Conservation (phyloP, 2,113 vertebrate species). For the Heptranchias perlo region DNA sequence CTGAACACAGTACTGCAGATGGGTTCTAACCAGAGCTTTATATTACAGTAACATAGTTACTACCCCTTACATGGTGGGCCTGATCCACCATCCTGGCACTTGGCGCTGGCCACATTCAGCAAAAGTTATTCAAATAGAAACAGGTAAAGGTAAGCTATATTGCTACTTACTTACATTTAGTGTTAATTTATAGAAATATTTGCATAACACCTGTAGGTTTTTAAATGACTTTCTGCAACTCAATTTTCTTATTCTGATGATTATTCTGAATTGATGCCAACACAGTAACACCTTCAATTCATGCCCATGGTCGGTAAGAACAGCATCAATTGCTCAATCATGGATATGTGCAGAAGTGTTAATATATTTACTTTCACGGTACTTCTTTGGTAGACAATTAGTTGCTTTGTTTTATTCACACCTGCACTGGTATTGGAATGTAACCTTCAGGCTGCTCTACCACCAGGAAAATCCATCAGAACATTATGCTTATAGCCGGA, state of each 20-base stretch:
- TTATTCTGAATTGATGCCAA: not conserved
- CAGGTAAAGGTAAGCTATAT: not conserved
- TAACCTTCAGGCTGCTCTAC: not conserved
- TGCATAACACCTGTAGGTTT: not conserved
- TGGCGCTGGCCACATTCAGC: not conserved
- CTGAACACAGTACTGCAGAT: too few relatives aligned
- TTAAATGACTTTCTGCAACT: not conserved
- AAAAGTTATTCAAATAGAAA: not conserved
- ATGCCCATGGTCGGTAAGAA: not conserved
- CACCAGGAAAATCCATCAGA: not conserved
- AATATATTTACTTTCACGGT: not conserved
- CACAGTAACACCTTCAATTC: not conserved
- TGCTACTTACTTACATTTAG: not conserved
- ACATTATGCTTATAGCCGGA: not conserved
- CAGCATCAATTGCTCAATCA: not conserved
- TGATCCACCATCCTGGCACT: not conserved
- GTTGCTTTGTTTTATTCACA: conserved; percentile 12
- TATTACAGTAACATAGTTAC: too few relatives aligned
- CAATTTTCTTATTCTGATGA: not conserved
- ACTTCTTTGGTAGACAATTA: not conserved
- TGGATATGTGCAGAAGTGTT: not conserved
- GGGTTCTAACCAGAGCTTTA: too few relatives aligned
- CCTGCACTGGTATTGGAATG: not conserved
- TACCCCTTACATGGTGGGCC: too few relatives aligned
- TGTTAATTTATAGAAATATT: not conserved